Evolutionary conservation across 2,888 invertebrate genomes (phyloP).

Genomic region (Coenonympha glycerion): DNA sequence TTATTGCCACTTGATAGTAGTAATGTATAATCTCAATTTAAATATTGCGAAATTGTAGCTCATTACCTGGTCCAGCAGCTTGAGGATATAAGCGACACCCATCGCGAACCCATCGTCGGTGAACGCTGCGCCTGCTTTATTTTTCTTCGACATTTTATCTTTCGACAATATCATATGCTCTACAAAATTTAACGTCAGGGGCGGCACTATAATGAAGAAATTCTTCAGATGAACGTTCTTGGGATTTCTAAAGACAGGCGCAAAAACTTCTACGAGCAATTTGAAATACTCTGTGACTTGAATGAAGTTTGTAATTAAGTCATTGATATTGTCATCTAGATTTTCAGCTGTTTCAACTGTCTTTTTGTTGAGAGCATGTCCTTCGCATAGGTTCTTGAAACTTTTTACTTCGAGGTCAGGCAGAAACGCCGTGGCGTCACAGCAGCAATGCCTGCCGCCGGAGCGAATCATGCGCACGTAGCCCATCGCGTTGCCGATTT

Average conservation of each 20-base stretch:
- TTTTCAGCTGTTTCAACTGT: constrained; percentile 81
- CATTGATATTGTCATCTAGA: constrained; percentile 85
- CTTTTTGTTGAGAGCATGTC: constrained; percentile 75
- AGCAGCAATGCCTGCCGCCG: constrained; percentile 93
- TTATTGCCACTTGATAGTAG: no score
- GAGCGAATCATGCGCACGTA: constrained; percentile 95
- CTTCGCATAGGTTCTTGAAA: constrained; percentile 79
- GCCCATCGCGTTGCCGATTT: constrained; percentile 97
- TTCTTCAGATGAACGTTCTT: constrained; percentile 92
- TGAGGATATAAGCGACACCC: constrained; percentile 94
- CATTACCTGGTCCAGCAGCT: constrained; percentile 88
- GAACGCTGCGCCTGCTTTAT: constrained; percentile 90
- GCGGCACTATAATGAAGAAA: constrained; percentile 95
- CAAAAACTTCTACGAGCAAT: constrained; percentile 94
- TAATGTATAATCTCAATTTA: no score
- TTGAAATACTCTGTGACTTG: constrained; percentile 93
- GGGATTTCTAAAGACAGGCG: constrained; percentile 88
- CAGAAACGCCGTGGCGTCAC: constrained; percentile 92
- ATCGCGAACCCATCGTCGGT: constrained; percentile 99
- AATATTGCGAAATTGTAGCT: no score
- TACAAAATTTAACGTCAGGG: constrained; percentile 94
- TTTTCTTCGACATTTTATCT: constrained; percentile 94
- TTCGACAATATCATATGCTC: constrained; percentile 94
- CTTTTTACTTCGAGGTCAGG: constrained; percentile 81
- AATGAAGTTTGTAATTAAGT: constrained; percentile 87